phyloP scores from a whole-genome alignment of 2,888 invertebrate species.

The Portevinia maculata region DNA sequence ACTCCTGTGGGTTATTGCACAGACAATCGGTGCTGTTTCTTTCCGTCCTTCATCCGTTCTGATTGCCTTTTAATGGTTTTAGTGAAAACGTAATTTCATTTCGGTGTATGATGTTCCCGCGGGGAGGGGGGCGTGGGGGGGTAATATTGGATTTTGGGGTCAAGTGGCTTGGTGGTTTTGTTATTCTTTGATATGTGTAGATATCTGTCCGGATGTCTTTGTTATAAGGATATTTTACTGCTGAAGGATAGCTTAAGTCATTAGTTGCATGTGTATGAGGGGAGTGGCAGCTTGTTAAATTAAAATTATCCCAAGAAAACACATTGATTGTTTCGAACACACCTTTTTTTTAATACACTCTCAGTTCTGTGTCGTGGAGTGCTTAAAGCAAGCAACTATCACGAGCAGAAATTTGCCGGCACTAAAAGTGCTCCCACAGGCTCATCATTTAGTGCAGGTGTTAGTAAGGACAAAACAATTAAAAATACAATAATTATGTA shows the following conservation, averaged over 20 bases:
- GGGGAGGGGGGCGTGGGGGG: not conserved
- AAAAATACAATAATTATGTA: no score
- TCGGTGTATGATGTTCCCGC: conserved; percentile 49
- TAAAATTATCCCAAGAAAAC: conserved; percentile 2
- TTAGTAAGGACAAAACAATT: no score
- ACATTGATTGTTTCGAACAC: not conserved
- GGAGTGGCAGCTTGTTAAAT: conserved; percentile 17
- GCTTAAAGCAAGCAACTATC: no score
- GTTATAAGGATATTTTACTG: conserved; percentile 10
- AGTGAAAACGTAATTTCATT: conserved; percentile 75
- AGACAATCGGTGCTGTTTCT: conserved; percentile 2
- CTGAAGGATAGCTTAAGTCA: not conserved
- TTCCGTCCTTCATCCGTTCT: conserved; percentile 54
- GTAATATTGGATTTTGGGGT: conserved; percentile 22
- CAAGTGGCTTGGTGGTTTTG: conserved; percentile 8
- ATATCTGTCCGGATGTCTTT: no score
- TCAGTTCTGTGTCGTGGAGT: no score
- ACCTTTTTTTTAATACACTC: no score
- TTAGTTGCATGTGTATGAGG: conserved; percentile 1
- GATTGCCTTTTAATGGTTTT: conserved; percentile 76
- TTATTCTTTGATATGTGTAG: no score
- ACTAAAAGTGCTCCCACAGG: no score
- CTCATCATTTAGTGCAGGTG: no score
- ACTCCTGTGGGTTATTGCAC: not conserved
- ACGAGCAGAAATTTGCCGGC: no score